Evolutionary conservation across 2,113 vertebrate genomes (phyloP).

Genomic region (Centropristis striata): DNA sequence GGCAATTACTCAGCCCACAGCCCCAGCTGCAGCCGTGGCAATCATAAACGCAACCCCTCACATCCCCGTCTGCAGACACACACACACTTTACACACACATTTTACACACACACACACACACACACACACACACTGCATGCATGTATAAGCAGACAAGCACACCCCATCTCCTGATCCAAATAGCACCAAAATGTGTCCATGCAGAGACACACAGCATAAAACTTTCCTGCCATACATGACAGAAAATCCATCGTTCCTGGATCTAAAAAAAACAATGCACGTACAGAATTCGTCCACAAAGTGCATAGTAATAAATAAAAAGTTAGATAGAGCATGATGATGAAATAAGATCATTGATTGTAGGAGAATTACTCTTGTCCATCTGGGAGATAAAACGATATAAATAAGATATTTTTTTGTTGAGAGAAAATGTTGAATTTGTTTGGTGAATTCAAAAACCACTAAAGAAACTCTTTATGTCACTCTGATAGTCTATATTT

Average conservation of each 20-base stretch:
- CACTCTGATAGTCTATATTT: background rate
- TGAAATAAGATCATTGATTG: background rate
- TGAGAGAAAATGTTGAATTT: background rate
- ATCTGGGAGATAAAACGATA: background rate
- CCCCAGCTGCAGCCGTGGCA: conserved; percentile 92
- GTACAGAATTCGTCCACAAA: conserved; percentile 12
- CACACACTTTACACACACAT: too few species aligned
- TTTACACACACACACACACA: background rate
- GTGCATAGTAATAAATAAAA: conserved; percentile 7
- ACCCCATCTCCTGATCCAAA: conserved; percentile 27
- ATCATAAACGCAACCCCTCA: conserved; percentile 83
- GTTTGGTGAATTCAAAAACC: conserved; percentile 13
- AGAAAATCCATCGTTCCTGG: conserved; percentile 35
- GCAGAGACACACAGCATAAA: conserved; percentile 39
- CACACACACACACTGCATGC: conserved; percentile 47
- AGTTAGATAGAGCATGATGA: background rate
- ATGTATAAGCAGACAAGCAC: conserved; percentile 43
- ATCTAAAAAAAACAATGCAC: background rate
- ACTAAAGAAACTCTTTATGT: conserved; percentile 10
- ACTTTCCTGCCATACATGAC: conserved; percentile 27
- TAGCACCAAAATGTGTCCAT: conserved; percentile 16
- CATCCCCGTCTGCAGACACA: conserved; percentile 48
- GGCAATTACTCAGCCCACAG: conserved; percentile 97
- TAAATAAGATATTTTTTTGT: background rate
- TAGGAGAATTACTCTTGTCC: background rate